A percentile compares a stretch with the other conserved stretches of the same genome.
Evolutionary conservation across 2,888 invertebrate genomes (phyloP).

Genomic region (Pseudoips prasinana): DNA sequence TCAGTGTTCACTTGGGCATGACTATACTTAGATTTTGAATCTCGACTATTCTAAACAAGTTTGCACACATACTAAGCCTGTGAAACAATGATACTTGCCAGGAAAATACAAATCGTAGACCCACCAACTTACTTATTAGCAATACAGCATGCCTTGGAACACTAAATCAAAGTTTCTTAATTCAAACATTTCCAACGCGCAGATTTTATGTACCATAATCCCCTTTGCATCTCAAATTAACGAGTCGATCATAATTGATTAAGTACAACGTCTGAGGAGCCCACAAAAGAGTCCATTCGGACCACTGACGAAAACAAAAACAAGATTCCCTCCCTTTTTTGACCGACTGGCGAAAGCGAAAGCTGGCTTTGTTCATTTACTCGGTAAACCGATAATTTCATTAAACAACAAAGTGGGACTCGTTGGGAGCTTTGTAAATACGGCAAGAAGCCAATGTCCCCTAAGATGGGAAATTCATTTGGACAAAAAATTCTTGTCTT

Average conservation of each 20-base stretch:
- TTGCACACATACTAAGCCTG: too few relatives aligned
- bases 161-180: conserved; percentile 11
- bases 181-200: conserved; percentile 25
- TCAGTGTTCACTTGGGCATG: too few relatives aligned
- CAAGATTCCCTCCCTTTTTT: conserved; percentile 64
- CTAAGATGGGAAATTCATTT: conserved; percentile 77
- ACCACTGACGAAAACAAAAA: conserved; percentile 70
- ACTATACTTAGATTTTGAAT: too few relatives aligned
- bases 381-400: conserved; percentile 82
- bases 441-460: conserved; percentile 80
- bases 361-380: conserved; percentile 82
- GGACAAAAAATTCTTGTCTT: conserved; percentile 71
- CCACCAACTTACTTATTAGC: too few relatives aligned
- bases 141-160: too few relatives aligned
- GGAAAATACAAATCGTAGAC: too few relatives aligned
- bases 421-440: conserved; percentile 71
- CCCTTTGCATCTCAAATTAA: conserved; percentile 70
- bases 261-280: conserved; percentile 59
- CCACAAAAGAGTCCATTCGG: conserved; percentile 72
- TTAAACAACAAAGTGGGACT: conserved; percentile 81
- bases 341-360: conserved; percentile 69
- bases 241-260: conserved; percentile 81
- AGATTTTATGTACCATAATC: conserved; percentile 40
- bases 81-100: too few relatives aligned
- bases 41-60: too few relatives aligned